Base-by-base conservation (phyloP, 1,140 invertebrate species). In the Euwallacea similis region DNA sequence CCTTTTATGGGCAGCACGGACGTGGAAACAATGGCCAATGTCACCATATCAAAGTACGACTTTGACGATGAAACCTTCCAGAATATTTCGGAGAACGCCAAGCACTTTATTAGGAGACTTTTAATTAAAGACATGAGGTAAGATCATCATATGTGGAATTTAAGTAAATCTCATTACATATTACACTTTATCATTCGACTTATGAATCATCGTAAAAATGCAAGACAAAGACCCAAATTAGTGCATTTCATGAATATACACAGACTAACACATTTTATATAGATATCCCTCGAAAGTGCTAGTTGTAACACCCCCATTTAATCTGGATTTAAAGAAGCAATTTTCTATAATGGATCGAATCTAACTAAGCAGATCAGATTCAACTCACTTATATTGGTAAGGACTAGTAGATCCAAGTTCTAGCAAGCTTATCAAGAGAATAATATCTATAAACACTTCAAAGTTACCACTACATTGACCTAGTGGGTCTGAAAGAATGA, bases 1-100 rank as follows among this genome's bases (percentile, higher is more conserved):
- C 97, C 97, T 13, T 99, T 99, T 83, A 97, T 98, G 94, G 97
- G 97, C 7, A 95, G 98, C 79, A 96, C 91, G 61, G 97, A 99
- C 81, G 88, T 95, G 70, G 95, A 98, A 84, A 99, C 97, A 9
- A 97, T 97, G 94, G 93, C 94, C 0, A 98, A 98, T 81, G 95
- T 98, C 0, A 97, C 95, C 3, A 90, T 96, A 75, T 94, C 93
- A 11, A 94, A 96, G 80, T 98, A 95, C 78, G 96, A 98, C 81
- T 98, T 96, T 81, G 95, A 97, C 75, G 94, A 98, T 81, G 95
- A 97, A 81, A 91, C 92, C 41, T 98, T 97, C 83, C 89, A 92
- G 76, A 90, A 93, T 73, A 96, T 97, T 74, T 96, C 94, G 2
- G 89, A 92, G 54, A 91, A 94, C 76, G 95, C 95, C 55, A 95